Evolutionary conservation across 2,888 invertebrate species (phyloP).

Genomic region (Tineola bisselliella): DNA sequence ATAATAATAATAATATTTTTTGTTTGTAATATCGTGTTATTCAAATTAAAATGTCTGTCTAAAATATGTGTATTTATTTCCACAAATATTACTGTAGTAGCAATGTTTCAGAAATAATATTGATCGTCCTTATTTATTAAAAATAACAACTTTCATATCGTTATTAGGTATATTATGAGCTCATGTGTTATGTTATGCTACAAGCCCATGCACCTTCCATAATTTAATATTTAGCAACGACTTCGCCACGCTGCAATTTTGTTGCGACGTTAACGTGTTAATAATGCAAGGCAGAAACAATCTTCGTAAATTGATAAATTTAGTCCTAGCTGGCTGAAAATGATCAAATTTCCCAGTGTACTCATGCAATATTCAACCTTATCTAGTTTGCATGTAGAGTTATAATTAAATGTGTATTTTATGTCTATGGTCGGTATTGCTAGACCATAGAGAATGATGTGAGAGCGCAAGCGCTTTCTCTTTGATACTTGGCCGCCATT

Average conservation of each 20-base stretch:
- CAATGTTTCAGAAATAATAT: too few relatives aligned
- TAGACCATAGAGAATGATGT: conserved; percentile 59
- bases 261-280: conserved; percentile 52
- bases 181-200: conserved; percentile 24
- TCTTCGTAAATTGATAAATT: conserved; percentile 60
- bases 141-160: background rate
- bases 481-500: conserved; percentile 63
- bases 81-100: too few relatives aligned
- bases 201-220: conserved; percentile 33
- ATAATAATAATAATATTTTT: background rate
- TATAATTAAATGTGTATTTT: background rate
- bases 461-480: conserved; percentile 60
- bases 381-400: background rate
- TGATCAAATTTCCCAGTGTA: conserved; percentile 24
- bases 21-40: background rate
- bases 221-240: conserved; percentile 51
- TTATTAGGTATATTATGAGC: background rate
- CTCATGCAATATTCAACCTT: conserved; percentile 17
- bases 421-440: conserved; percentile 32
- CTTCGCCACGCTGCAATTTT: conserved; percentile 23
- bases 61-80: background rate
- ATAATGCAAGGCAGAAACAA: conserved; percentile 49
- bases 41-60: conserved; percentile 8
- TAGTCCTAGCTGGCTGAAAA: conserved; percentile 41
- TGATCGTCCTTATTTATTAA: too few relatives aligned